Evolutionary conservation across 2,113 vertebrate species (phyloP).

Genomic region (Scartelaos histophorus): DNA sequence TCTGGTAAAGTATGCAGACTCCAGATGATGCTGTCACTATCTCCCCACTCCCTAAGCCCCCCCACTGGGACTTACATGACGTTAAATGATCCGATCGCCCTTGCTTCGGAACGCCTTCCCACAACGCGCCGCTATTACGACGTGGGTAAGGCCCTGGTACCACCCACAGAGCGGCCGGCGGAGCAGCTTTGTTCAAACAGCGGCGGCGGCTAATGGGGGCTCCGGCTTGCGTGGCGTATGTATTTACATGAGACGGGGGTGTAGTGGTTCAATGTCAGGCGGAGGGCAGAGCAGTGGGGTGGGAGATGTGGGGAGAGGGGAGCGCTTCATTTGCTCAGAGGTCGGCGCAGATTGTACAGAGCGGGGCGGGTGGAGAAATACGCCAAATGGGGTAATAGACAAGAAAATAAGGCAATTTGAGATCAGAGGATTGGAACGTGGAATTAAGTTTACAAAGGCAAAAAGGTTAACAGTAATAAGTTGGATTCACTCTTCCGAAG

Average conservation of each 20-base stretch:
- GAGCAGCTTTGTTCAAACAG: slow-evolving; percentile 54
- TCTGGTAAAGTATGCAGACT: not conserved
- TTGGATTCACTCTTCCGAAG: not conserved
- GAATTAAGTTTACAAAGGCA: not conserved
- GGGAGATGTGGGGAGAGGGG: not conserved
- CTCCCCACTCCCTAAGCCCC: slow-evolving; percentile 25
- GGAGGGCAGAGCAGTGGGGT: not conserved
- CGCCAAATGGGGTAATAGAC: too few species aligned
- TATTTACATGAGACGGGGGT: slow-evolving; percentile 32
- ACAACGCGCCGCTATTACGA: slow-evolving; percentile 52
- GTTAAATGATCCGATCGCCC: slow-evolving; percentile 56
- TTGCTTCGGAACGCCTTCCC: slow-evolving; percentile 43
- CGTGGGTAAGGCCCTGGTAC: slow-evolving; percentile 24
- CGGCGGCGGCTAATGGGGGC: slow-evolving; percentile 35
- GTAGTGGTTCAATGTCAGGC: slow-evolving; percentile 28
- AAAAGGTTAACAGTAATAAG: not conserved
- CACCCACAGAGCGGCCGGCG: slow-evolving; percentile 26
- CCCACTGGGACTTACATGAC: slow-evolving; percentile 45
- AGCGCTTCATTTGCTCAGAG: slow-evolving; percentile 13
- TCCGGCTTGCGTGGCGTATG: slow-evolving; percentile 3
- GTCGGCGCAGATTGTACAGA: slow-evolving; percentile 4
- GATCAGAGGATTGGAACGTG: not conserved
- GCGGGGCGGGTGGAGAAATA: not conserved
- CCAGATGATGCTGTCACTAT: slow-evolving; percentile 51
- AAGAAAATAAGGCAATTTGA: slow-evolving; percentile 2